A percentile compares a stretch with the other conserved stretches of the same genome.
phyloP scores from a whole-genome alignment of 2,888 invertebrate genomes.

The Ochlodes sylvanus region DNA sequence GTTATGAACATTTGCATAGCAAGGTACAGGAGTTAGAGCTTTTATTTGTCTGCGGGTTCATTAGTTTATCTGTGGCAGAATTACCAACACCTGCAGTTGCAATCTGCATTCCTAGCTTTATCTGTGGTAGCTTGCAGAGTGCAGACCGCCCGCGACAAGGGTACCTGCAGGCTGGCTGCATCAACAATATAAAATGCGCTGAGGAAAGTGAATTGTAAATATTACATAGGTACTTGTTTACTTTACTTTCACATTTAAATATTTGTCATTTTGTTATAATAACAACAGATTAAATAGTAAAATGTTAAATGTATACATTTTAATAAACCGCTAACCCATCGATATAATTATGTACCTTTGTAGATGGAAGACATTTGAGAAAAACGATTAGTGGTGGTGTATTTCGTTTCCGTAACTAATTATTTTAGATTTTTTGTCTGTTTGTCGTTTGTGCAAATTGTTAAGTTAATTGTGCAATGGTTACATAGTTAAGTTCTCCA shows the following conservation, averaged over 20 bases:
- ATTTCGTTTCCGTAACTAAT: no score
- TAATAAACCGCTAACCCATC: no score
- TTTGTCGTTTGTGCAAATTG: no score
- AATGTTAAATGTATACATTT: no score
- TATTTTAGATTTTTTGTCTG: no score
- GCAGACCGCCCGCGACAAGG: neutral
- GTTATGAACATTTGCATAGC: conserved; percentile 28
- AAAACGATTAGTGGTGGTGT: no score
- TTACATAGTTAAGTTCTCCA: no score
- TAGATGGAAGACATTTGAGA: no score
- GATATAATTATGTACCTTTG: no score
- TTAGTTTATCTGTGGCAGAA: conserved; percentile 26
- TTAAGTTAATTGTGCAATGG: no score
- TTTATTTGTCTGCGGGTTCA: conserved; percentile 21
- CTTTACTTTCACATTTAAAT: neutral
- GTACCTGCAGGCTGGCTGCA: no score
- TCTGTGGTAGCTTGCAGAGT: neutral
- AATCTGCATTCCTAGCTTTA: conserved; percentile 14
- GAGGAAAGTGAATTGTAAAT: conserved; percentile 1
- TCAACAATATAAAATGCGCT: neutral
- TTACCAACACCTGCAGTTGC: conserved; percentile 4
- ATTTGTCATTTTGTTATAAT: neutral
- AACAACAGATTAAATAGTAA: neutral
- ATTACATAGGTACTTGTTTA: neutral
- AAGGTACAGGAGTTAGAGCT: conserved; percentile 9